phyloP scores from a whole-genome alignment of 2,888 invertebrate genomes.

The Agrilus biguttatus region DNA sequence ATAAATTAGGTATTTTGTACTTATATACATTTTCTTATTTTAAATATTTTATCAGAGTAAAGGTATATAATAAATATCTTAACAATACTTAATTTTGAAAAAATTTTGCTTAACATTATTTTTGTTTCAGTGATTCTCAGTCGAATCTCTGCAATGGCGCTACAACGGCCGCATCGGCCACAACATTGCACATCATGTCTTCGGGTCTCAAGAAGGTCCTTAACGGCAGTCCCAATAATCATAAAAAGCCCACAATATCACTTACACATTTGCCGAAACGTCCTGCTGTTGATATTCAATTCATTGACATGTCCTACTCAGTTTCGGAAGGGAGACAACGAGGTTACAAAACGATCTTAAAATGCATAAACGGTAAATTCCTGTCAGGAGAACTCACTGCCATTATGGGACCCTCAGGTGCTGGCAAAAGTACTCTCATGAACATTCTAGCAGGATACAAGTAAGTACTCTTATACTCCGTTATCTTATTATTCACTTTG shows the following conservation, averaged over 20 bases:
- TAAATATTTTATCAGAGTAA: too few relatives aligned
- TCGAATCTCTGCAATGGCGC: constrained; percentile 56
- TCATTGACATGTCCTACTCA: constrained; percentile 74
- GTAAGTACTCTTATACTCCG: constrained; percentile 39
- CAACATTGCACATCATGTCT: constrained; percentile 25
- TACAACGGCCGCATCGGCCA: constrained; percentile 20
- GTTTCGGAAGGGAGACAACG: constrained; percentile 71
- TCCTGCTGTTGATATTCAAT: constrained; percentile 83
- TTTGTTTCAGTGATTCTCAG: constrained; percentile 51
- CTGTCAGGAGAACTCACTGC: constrained; percentile 84
- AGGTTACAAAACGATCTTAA: constrained; percentile 75
- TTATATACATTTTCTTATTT: too few relatives aligned
- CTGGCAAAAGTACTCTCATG: constrained; percentile 68
- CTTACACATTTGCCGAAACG: constrained; percentile 73
- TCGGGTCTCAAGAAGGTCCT: constrained; percentile 48
- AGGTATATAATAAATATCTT: too few relatives aligned
- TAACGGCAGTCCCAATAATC: constrained; percentile 51
- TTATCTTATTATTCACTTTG: not conserved
- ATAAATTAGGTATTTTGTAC: too few relatives aligned
- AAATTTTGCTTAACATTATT: constrained; percentile 1
- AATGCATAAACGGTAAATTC: constrained; percentile 79
- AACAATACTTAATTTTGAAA: too few relatives aligned
- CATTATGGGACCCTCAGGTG: constrained; percentile 90
- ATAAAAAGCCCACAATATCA: constrained; percentile 59
- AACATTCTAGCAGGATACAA: constrained; percentile 82